These are phyloP conservation scores for Agapostemon virescens DNA, from an alignment of 2,888 invertebrate genomes.

Conservation along the genomic window DNA sequence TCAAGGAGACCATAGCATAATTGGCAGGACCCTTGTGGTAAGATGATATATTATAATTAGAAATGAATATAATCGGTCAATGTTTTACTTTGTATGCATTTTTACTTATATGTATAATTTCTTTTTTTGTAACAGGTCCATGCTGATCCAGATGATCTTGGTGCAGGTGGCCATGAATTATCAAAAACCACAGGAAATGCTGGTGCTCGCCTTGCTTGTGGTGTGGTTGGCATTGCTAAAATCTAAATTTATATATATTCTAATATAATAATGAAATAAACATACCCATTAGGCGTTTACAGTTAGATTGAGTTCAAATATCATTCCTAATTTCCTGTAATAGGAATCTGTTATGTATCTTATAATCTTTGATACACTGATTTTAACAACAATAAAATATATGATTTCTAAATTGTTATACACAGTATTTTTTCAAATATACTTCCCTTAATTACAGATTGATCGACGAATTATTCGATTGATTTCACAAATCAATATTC, in stretches of 20 bases:
- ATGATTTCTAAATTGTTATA: constrained; percentile 24
- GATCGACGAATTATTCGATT: background rate
- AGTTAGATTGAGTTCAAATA: constrained; percentile 28
- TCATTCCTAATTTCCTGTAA: constrained; percentile 53
- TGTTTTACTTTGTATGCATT: background rate
- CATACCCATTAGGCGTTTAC: constrained; percentile 17
- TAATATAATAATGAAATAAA: background rate
- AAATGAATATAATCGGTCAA: background rate
- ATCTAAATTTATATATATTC: constrained; percentile 34
- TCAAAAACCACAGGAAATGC: constrained; percentile 97
- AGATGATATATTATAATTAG: background rate
- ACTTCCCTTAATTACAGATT: background rate
- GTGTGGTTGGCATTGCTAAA: constrained; percentile 90
- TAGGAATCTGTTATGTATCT: constrained; percentile 28
- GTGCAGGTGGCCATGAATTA: constrained; percentile 94
- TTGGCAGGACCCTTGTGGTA: constrained; percentile 92
- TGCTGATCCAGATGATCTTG: constrained; percentile 95
- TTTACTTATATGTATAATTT: constrained; percentile 1
- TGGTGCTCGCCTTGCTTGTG: constrained; percentile 93
- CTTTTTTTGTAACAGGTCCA: constrained; percentile 83
- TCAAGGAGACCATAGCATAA: constrained; percentile 87
- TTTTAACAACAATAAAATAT: constrained; percentile 46
- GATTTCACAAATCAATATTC: background rate
- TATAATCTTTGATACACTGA: constrained; percentile 21
- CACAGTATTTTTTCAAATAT: background rate